phyloP scores from a whole-genome alignment of 1,140 invertebrate genomes.

The Bathynomus jamesi region DNA sequence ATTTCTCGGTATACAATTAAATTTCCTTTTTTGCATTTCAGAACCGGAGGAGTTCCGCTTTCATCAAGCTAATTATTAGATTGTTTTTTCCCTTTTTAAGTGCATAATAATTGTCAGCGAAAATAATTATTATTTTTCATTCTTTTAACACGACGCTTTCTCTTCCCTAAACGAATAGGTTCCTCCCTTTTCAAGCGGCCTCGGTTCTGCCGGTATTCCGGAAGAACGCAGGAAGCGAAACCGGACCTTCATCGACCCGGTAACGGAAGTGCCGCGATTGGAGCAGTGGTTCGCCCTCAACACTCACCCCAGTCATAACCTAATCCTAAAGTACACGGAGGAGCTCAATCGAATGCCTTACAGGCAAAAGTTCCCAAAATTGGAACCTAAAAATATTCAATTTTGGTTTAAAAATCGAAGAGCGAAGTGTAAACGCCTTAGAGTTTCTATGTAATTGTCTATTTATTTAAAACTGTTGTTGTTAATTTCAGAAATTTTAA shows the following conservation, averaged over 20 bases:
- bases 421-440: slow-evolving; percentile 74
- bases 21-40: too few relatives aligned
- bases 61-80: too few relatives aligned
- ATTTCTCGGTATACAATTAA: too few relatives aligned
- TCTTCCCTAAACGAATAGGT: slow-evolving; percentile 13
- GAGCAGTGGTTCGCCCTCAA: slow-evolving; percentile 97
- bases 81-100: too few relatives aligned
- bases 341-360: slow-evolving; percentile 87
- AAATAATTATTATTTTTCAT: background rate
- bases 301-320: slow-evolving; percentile 92
- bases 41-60: too few relatives aligned
- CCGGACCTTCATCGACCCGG: slow-evolving; percentile 97
- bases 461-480: too few relatives aligned
- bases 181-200: slow-evolving; percentile 30
- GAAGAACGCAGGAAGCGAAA: slow-evolving; percentile 82
- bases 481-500: too few relatives aligned
- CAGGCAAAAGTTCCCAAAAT: slow-evolving; percentile 83
- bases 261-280: slow-evolving; percentile 90
- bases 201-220: slow-evolving; percentile 40
- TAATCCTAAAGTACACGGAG: slow-evolving; percentile 94
- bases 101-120: too few relatives aligned
- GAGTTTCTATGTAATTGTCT: slow-evolving; percentile 35
- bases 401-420: slow-evolving; percentile 76
- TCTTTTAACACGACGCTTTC: background rate
- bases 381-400: slow-evolving; percentile 96